Base-by-base conservation (phyloP, 2,113 vertebrate genomes). In the Hydrolagus affinis region DNA sequence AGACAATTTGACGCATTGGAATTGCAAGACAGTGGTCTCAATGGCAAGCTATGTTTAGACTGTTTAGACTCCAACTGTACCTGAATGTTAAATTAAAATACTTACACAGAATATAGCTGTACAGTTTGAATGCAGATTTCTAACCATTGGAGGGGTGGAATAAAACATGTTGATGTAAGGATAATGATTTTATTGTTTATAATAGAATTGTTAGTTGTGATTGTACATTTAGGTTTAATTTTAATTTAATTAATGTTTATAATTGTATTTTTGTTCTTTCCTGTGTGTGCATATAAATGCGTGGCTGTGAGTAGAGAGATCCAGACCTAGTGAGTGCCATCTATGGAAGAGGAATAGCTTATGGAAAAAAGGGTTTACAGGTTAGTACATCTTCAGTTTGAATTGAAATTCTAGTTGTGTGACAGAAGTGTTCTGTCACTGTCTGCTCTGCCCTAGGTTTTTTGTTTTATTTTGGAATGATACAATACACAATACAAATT, bases 311-410 rank as follows among this genome's bases (percentile, higher is more conserved):
- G 86, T 91, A 99, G 98, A 93, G 95, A n/a, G 96, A 98, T 88
- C 95, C 96, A 56, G 97, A 98, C 89, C 91, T 99, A 90, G 94
- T 99, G 91, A 97, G 97, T 90, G 98, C 97, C 87, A 97, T 99
- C 90, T 99, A 98, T 86, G 98, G 97, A 83, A 92, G 97, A 91
- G 98, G 97, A 86, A 97, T 99, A 87, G 96, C 97, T 23, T 99
- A 99, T 0, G 97, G 97, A 30, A 98, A 98, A 90, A 99, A 97
- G 92, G 97, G 97, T 88, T 88, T 98, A 0, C 96, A 97, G 92
- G 98, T 98, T 88, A 95, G 94, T 92, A 90, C 71, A 88, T 87
- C 15, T 66, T 25, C 28, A 30, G 25, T 66, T 83, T 30, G n/a
- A 12, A 64, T 62, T 80, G 64, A 64, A 62, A 25, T 15, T 12